Base-by-base conservation (phyloP, 1,140 invertebrate species). In the Chymomyza costata region DNA sequence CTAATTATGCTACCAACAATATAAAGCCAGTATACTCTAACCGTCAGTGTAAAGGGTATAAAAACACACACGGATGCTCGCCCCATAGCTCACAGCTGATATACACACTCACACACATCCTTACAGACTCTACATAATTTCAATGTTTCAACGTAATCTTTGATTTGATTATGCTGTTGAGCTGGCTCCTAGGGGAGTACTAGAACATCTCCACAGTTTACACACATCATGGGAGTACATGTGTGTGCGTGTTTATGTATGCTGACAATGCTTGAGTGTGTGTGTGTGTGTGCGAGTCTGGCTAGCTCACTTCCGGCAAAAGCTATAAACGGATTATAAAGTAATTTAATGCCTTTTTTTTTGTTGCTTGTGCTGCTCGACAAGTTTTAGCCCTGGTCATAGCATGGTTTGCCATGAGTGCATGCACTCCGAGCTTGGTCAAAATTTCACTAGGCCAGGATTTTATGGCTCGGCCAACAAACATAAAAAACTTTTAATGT, bases 241-340 rank as follows among this genome's bases (percentile, higher is more conserved):
- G 21, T 16, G 18, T 16, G 32, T 14, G 25, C 35, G 38, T 53
- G 41, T 16, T 8, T 37, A 40, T 19, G 28, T 50, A 28, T 65
- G 61, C 58, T 44, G 30, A 18, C 28, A 6, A 31, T 54, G 39
- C 37, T 40, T 43, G 31, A 28, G 19, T 57, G 56, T 43, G 41
- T n/a, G 17, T 40, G 21, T 25, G 43, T 48, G 41, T 43, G 54
- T 56, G 45, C 19, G 62, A 30, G 44, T 50, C 50, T 37, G 68
- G 71, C 71, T 71, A 58, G 62, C 35, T 51, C 71, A 78, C 71
- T 78, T 78, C 71, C 71, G 71, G 73, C 58, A 53, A 25, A 43
- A 67, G 71, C 73, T 78, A 80, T 78, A 78, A 78, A 78, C 73
- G 73, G 73, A 80, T 80, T 80, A 80, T 80, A 81, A 80, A 80